phyloP scores from a whole-genome alignment of 2,888 invertebrate species.

The Augiades crinisus region DNA sequence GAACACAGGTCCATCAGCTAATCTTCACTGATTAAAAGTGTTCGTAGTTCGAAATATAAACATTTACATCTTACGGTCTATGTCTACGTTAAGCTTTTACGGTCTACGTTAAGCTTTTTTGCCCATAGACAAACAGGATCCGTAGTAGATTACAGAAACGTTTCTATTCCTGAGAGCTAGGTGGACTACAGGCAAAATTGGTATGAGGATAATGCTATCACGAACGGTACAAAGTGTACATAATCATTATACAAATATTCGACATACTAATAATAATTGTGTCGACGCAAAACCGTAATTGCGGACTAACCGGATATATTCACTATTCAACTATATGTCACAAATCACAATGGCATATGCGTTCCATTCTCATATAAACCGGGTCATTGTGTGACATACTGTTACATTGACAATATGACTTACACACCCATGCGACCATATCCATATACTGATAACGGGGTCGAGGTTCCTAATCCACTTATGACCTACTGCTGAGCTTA shows the following conservation, averaged over 20 bases:
- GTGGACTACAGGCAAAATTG: not conserved
- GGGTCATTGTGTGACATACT: conserved; percentile 47
- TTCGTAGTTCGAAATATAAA: no score
- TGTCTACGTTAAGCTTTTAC: no score
- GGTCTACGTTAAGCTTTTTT: no score
- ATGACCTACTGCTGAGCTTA: no score
- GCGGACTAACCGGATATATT: conserved; percentile 48
- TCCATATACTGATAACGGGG: not conserved
- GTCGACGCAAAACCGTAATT: conserved; percentile 28
- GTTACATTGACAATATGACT: conserved; percentile 21
- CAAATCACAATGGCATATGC: conserved; percentile 45
- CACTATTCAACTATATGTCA: conserved; percentile 38
- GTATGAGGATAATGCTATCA: not conserved
- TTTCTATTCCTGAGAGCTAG: not conserved
- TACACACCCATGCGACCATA: not conserved
- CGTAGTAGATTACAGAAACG: no score
- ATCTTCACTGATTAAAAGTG: no score
- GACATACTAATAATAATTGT: conserved; percentile 16
- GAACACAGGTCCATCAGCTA: no score
- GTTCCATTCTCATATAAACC: conserved; percentile 36
- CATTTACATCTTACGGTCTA: no score
- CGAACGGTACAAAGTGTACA: not conserved
- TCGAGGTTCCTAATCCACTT: conserved; percentile 2
- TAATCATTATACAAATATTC: conserved; percentile 11
- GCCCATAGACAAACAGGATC: no score